These are phyloP conservation scores for Echeneis naucrates DNA, from an alignment of 2,797 vertebrate genomes.

Conservation along the genomic window DNA sequence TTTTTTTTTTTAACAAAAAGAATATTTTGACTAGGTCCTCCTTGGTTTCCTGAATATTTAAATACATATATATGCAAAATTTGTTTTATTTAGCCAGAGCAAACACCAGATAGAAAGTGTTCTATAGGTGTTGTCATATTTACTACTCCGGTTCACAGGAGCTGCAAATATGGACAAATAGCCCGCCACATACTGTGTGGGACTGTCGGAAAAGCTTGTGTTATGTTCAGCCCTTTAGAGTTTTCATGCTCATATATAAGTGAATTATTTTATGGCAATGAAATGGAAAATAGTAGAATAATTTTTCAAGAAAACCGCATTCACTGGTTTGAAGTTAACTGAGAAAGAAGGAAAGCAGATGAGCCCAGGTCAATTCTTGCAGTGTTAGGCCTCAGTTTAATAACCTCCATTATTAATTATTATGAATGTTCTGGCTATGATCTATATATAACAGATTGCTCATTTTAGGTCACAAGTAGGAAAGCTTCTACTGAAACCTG, in stretches of 20 bases:
- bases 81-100: neutral
- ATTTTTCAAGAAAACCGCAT: neutral
- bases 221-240: neutral
- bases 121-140: neutral
- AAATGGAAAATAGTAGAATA: neutral
- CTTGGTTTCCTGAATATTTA: neutral
- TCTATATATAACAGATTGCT: slow-evolving; percentile 1
- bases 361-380: neutral
- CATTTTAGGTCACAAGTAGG: slow-evolving; percentile 52
- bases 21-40: neutral
- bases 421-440: neutral
- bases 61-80: neutral
- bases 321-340: neutral
- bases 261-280: neutral
- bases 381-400: neutral
- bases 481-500: slow-evolving; percentile 41
- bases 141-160: neutral
- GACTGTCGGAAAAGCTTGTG: slow-evolving; percentile 3
- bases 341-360: slow-evolving; percentile 1
- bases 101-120: neutral
- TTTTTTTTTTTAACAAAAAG: too few relatives aligned
- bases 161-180: neutral
- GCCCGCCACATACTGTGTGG: neutral
- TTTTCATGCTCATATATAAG: slow-evolving; percentile 7
- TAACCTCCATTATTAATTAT: neutral